Conservation (phyloP, 2,888 invertebrate species). For the Anticlea derivata region DNA sequence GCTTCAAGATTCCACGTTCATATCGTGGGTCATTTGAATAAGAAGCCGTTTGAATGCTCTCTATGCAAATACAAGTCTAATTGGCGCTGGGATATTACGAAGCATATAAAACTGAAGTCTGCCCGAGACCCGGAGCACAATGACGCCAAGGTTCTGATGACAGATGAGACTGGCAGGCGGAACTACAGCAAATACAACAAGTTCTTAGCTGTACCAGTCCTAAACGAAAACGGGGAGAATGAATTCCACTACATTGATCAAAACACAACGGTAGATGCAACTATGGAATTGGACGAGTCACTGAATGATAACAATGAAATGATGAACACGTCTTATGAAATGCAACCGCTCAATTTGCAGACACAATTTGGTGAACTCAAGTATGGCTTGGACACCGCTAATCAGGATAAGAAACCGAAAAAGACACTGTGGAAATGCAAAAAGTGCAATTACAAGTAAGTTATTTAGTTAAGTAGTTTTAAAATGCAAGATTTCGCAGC, state of each 20-base stretch:
- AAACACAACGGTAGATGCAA: constrained; percentile 66
- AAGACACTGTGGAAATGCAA: constrained; percentile 95
- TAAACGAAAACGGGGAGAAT: constrained; percentile 84
- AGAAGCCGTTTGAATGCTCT: constrained; percentile 97
- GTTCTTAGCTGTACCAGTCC: constrained; percentile 87
- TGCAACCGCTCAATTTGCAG: constrained; percentile 86
- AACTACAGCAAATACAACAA: constrained; percentile 97
- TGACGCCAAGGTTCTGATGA: constrained; percentile 93
- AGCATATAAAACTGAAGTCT: constrained; percentile 96
- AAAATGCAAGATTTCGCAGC: no score
- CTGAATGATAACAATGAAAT: constrained; percentile 74
- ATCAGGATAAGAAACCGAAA: constrained; percentile 83
- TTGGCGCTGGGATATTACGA: constrained; percentile 98
- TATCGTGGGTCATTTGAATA: constrained; percentile 95
- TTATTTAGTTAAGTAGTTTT: no score
- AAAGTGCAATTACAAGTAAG: constrained; percentile 93
- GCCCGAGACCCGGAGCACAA: constrained; percentile 92
- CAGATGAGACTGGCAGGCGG: constrained; percentile 94
- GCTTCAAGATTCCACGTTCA: constrained; percentile 97
- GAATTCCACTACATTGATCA: constrained; percentile 74
- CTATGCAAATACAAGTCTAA: constrained; percentile 96
- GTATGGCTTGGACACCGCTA: constrained; percentile 51
- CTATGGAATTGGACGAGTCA: constrained; percentile 75
- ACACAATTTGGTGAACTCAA: constrained; percentile 64
- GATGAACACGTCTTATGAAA: constrained; percentile 70